Evolutionary conservation across 2,888 invertebrate genomes (phyloP).

Genomic region (Chelonus formosanus): DNA sequence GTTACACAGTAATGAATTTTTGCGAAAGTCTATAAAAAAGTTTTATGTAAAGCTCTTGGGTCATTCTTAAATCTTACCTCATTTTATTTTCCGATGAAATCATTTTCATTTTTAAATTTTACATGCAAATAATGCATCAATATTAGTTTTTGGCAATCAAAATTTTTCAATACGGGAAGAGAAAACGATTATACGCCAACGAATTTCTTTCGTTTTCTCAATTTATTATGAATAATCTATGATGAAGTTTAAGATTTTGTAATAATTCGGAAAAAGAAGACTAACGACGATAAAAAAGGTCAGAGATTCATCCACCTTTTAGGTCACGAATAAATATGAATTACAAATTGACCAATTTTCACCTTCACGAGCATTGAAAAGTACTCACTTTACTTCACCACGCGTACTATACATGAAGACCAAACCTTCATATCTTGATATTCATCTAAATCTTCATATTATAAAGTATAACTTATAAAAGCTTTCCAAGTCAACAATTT

Average conservation of each 20-base stretch:
- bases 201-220: background rate
- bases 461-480: no score
- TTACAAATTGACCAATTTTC: constrained; percentile 61
- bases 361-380: constrained; percentile 40
- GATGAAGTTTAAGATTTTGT: background rate
- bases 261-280: constrained; percentile 10
- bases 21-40: no score
- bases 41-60: no score
- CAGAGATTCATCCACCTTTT: constrained; percentile 56
- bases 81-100: background rate
- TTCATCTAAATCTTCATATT: no score
- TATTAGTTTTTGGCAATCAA: background rate
- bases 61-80: no score
- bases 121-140: constrained; percentile 9
- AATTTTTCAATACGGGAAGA: background rate
- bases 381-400: constrained; percentile 24
- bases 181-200: constrained; percentile 18
- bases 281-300: constrained; percentile 50
- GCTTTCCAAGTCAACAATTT: no score
- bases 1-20: no score
- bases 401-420: constrained; percentile 5
- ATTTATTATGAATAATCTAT: background rate
- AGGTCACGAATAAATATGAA: constrained; percentile 62
- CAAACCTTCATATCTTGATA: background rate
- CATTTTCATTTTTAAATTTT: background rate